Evolutionary conservation across 2,888 invertebrate genomes (phyloP).

Genomic region (Aphrophora alni): DNA sequence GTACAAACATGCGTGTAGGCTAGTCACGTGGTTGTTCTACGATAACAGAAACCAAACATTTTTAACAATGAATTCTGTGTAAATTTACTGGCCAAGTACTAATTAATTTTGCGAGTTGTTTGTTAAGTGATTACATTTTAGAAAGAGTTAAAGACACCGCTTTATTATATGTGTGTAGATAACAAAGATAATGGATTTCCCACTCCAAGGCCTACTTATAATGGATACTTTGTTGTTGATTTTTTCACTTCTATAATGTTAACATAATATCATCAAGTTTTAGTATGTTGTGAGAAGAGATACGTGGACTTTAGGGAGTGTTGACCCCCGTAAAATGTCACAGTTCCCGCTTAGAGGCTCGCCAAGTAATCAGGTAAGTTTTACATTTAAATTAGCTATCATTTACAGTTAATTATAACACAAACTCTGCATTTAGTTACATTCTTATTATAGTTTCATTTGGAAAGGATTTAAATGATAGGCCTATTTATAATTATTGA

Average conservation of each 20-base stretch:
- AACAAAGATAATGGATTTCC: background rate
- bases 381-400: no score
- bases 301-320: conserved; percentile 7
- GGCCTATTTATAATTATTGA: no score
- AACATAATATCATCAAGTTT: background rate
- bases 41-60: background rate
- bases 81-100: background rate
- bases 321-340: conserved; percentile 33
- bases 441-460: no score
- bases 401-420: no score
- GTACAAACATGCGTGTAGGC: conserved; percentile 21
- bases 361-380: conserved; percentile 35
- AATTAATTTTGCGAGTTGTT: background rate
- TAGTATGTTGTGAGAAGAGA: conserved; percentile 3
- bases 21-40: conserved; percentile 21
- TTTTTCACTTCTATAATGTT: background rate
- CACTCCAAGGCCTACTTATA: background rate
- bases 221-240: background rate
- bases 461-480: no score
- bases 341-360: conserved; percentile 32
- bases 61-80: background rate
- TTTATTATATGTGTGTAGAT: background rate
- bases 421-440: no score
- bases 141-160: conserved; percentile 1
- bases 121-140: background rate